Percentiles rank a stretch among this genome's conserved stretches.
Conservation (phyloP, 2,113 vertebrate species). For the Ramphastos sulfuratus region DNA sequence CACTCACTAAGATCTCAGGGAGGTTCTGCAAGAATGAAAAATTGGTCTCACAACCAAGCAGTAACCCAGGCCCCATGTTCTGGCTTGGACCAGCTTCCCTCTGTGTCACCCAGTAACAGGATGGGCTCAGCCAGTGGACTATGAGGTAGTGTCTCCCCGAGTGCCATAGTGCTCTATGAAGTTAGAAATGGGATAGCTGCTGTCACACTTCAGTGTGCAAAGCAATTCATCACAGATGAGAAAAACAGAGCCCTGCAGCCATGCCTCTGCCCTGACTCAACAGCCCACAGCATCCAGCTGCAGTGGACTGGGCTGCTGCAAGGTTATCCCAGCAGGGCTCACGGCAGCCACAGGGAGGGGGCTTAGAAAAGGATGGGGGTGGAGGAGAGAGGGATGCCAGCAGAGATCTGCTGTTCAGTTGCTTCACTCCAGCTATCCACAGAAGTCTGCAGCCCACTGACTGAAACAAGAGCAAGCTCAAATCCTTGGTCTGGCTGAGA, state of each 20-base stretch:
- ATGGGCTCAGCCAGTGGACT: slow-evolving; percentile 67
- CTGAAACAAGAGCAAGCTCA: background rate
- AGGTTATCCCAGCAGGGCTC: slow-evolving; percentile 2
- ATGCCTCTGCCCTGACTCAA: slow-evolving; percentile 75
- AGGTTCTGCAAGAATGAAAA: slow-evolving; percentile 5
- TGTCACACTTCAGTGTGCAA: slow-evolving; percentile 75
- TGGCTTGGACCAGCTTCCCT: slow-evolving; percentile 19
- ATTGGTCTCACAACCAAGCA: background rate
- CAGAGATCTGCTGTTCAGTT: background rate
- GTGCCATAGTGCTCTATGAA: slow-evolving; percentile 77
- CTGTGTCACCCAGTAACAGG: slow-evolving; percentile 52
- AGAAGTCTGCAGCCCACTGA: background rate
- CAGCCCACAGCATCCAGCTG: background rate
- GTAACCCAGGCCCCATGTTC: background rate
- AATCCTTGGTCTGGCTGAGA: background rate
- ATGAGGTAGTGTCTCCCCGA: slow-evolving; percentile 83
- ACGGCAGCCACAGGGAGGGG: background rate
- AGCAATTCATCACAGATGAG: slow-evolving; percentile 78
- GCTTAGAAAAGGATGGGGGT: background rate
- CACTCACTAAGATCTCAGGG: background rate
- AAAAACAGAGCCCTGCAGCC: slow-evolving; percentile 74
- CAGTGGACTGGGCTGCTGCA: slow-evolving; percentile 9
- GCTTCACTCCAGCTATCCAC: background rate
- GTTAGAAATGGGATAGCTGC: slow-evolving; percentile 79
- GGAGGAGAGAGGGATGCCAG: background rate